These are phyloP conservation scores for Actinostola sp. DNA, from an alignment of 92 coral and sea anemone species.

Conservation along the genomic window DNA sequence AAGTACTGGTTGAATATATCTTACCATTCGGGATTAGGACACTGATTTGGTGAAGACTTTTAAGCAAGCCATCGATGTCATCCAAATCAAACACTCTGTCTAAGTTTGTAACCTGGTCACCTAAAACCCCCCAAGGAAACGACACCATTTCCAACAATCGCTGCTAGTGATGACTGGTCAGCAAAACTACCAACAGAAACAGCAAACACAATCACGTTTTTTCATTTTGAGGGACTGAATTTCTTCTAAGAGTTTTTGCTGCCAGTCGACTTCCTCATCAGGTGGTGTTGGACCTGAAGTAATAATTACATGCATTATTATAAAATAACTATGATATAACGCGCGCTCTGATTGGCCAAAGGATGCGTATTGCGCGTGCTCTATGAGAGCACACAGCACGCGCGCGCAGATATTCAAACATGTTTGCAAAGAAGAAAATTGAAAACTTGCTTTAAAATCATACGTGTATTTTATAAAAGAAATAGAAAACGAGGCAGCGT, in stretches of 20 bases:
- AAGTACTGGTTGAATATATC: too few species aligned
- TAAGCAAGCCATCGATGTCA: background rate
- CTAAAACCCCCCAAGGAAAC: background rate
- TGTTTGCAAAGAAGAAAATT: too few species aligned
- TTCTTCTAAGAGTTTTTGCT: conserved; percentile 11
- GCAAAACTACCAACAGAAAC: conserved; percentile 45
- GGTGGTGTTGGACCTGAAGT: conserved; percentile 47
- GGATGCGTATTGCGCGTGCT: too few species aligned
- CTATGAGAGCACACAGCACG: too few species aligned
- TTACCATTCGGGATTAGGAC: conserved; percentile 1
- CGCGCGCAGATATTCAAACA: too few species aligned
- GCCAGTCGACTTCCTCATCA: conserved; percentile 48
- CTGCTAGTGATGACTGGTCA: background rate
- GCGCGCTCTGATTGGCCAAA: background rate
- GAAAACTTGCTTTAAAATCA: too few species aligned
- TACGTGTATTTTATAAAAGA: too few species aligned
- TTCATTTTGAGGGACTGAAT: conserved; percentile 36
- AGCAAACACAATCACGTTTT: conserved; percentile 22
- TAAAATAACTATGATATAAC: background rate
- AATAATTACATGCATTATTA: background rate
- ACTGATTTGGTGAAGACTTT: conserved; percentile 1
- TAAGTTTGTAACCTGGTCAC: background rate
- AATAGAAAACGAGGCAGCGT: too few species aligned
- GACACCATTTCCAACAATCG: background rate
- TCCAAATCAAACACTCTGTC: conserved; percentile 1